Conservation (phyloP, 2,797 vertebrate genomes). For the Anolis apletophallus region DNA sequence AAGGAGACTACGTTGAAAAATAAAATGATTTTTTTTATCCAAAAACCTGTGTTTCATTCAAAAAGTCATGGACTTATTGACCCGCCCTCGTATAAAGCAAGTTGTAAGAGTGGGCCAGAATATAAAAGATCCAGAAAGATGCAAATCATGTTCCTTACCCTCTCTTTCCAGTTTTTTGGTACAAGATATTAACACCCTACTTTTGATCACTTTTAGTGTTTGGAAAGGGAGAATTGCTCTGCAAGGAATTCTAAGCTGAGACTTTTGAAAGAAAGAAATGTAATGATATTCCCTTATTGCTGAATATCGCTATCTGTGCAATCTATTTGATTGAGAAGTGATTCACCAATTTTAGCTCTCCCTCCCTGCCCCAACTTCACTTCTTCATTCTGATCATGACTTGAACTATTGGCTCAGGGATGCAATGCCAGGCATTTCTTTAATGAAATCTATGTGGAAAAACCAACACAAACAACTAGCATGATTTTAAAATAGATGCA, state of each 20-base stretch:
- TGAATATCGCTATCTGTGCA: background rate
- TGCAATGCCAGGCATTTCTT: background rate
- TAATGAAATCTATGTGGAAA: background rate
- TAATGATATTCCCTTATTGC: too few species aligned
- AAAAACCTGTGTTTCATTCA: too few species aligned
- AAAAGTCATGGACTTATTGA: too few species aligned
- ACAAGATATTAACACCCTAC: too few species aligned
- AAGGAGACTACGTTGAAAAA: too few species aligned
- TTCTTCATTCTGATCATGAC: background rate
- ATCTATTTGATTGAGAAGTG: slow-evolving; percentile 4
- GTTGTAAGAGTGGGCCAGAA: too few species aligned
- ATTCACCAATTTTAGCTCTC: background rate
- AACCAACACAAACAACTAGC: background rate
- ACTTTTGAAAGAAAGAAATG: too few species aligned
- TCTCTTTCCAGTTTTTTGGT: too few species aligned
- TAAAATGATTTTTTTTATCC: too few species aligned
- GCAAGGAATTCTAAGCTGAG: background rate
- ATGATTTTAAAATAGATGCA: background rate
- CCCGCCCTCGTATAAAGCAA: too few species aligned
- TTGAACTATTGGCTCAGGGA: background rate
- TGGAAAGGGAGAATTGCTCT: background rate
- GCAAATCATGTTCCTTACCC: too few species aligned
- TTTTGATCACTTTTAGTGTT: background rate
- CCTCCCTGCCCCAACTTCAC: background rate
- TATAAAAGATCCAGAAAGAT: too few species aligned